phyloP scores from a whole-genome alignment of 1,140 invertebrate genomes.

The Drosophila arawakana region DNA sequence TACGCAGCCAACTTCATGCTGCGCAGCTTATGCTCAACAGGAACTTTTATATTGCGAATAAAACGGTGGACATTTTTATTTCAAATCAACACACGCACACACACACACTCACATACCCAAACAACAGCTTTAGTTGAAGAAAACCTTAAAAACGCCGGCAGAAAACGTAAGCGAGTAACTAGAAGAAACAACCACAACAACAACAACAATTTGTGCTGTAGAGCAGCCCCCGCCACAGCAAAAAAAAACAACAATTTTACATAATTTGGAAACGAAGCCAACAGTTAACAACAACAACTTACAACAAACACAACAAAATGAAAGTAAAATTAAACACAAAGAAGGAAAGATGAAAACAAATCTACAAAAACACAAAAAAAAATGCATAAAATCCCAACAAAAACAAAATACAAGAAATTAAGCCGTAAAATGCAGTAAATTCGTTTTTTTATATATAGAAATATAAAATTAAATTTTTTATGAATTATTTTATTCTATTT shows the following conservation, averaged over 20 bases:
- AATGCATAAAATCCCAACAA: constrained; percentile 20
- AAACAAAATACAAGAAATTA: constrained; percentile 32
- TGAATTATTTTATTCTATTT: constrained; percentile 55
- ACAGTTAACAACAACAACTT: constrained; percentile 18
- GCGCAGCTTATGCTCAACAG: not conserved
- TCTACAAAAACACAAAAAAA: constrained; percentile 19
- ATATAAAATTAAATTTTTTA: constrained; percentile 61
- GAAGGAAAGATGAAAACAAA: constrained; percentile 9
- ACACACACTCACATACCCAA: not conserved
- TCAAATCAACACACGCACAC: constrained; percentile 10
- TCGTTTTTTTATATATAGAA: constrained; percentile 48
- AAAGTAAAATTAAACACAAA: constrained; percentile 1
- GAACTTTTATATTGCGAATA: not conserved
- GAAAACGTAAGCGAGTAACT: constrained; percentile 7
- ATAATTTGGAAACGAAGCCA: constrained; percentile 15
- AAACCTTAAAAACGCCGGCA: not conserved
- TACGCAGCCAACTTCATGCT: not conserved
- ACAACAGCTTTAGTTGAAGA: constrained; percentile 7
- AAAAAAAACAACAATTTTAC: constrained; percentile 8
- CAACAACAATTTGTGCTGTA: constrained; percentile 4
- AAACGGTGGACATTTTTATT: not conserved
- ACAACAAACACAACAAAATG: constrained; percentile 19
- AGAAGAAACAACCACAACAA: constrained; percentile 5
- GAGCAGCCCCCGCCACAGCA: constrained; percentile 22
- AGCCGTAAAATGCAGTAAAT: constrained; percentile 35